These are phyloP conservation scores for Barypeithes pellucidus DNA, from an alignment of 2,888 invertebrate genomes.

Conservation along the genomic window DNA sequence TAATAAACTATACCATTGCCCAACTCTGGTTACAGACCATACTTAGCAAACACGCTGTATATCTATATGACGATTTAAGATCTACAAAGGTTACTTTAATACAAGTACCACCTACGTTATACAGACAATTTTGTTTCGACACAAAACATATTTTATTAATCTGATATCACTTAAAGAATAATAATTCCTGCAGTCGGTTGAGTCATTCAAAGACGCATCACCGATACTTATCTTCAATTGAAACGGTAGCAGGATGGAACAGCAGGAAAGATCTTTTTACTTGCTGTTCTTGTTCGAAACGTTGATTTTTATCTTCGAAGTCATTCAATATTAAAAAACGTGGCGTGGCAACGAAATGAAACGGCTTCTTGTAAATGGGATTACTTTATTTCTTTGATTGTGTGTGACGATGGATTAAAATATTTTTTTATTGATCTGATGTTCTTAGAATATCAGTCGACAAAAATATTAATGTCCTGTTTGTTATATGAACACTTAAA, in stretches of 20 bases:
- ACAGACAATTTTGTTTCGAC: not conserved
- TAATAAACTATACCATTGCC: too few species aligned
- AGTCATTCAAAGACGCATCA: slow-evolving; percentile 52
- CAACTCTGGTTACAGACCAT: too few species aligned
- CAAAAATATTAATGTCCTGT: not conserved
- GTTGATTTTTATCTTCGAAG: slow-evolving; percentile 53
- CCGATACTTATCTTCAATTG: slow-evolving; percentile 52
- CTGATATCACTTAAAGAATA: slow-evolving; percentile 26
- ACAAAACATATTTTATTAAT: slow-evolving; percentile 32
- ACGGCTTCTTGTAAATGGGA: slow-evolving; percentile 43
- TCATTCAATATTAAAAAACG: slow-evolving; percentile 54
- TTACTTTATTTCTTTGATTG: slow-evolving; percentile 50
- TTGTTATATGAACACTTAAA: not conserved
- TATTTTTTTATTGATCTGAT: slow-evolving; percentile 1
- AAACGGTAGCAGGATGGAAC: slow-evolving; percentile 56
- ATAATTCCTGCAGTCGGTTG: slow-evolving; percentile 50
- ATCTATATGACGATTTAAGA: not conserved
- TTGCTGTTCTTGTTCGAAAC: slow-evolving; percentile 51
- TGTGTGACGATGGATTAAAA: slow-evolving; percentile 28
- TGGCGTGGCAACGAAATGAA: slow-evolving; percentile 50
- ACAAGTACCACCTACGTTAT: not conserved
- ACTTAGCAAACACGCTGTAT: too few species aligned
- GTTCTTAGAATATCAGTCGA: not conserved
- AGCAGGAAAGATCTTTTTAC: slow-evolving; percentile 55
- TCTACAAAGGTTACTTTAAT: not conserved